Conservation (phyloP, 2,888 invertebrate genomes). For the Catocala nupta region DNA sequence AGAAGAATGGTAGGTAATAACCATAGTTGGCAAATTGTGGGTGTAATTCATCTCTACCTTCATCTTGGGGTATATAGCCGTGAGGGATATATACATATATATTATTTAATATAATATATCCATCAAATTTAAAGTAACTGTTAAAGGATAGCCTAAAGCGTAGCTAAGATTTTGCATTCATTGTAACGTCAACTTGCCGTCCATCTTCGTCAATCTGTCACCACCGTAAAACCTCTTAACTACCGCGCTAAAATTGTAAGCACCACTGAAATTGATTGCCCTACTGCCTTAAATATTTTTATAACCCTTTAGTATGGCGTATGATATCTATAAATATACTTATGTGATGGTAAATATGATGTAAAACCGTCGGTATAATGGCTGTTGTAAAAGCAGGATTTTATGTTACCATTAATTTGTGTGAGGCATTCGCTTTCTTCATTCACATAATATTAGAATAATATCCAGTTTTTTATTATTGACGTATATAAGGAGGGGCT, state of each 20-base stretch:
- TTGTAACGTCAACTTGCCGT: conserved; percentile 31
- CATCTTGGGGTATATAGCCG: no score
- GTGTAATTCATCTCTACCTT: no score
- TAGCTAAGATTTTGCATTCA: conserved; percentile 27
- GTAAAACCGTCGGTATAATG: not conserved
- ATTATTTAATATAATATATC: not conserved
- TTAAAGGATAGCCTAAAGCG: not conserved
- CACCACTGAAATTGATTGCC: conserved; percentile 66
- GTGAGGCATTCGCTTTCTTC: conserved; percentile 9
- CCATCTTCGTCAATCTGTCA: conserved; percentile 53
- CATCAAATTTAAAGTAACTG: not conserved
- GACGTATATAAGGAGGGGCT: no score
- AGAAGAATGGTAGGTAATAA: no score
- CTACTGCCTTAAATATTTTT: conserved; percentile 65
- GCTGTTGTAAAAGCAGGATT: conserved; percentile 29
- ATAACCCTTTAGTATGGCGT: conserved; percentile 47
- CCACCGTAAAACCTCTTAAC: conserved; percentile 53
- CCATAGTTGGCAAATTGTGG: no score
- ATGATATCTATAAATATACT: conserved; percentile 22
- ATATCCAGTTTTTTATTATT: no score
- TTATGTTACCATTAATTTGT: conserved; percentile 25
- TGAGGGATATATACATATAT: not conserved
- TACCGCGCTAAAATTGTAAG: conserved; percentile 62
- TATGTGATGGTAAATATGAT: not conserved
- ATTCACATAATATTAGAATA: not conserved